These are phyloP conservation scores for Philonicus albiceps DNA, from an alignment of 2,888 invertebrate genomes.

Conservation along the genomic window DNA sequence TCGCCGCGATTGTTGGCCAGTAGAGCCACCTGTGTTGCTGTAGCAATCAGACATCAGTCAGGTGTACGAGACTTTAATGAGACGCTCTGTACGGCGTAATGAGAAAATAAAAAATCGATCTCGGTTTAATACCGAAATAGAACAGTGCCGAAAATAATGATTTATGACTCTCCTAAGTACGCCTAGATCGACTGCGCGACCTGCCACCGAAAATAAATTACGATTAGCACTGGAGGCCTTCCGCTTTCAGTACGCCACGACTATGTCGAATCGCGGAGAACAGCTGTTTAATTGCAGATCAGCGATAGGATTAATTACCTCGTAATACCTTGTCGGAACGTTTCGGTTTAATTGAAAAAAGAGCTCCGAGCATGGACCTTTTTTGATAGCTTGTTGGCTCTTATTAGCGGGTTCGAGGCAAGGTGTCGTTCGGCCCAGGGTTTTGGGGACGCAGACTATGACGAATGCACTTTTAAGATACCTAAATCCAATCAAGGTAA, in stretches of 20 bases:
- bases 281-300: slow-evolving; percentile 39
- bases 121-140: slow-evolving; percentile 22
- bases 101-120: slow-evolving; percentile 26
- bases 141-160: slow-evolving; percentile 37
- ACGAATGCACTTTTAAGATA: slow-evolving; percentile 3
- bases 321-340: slow-evolving; percentile 21
- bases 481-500: background rate
- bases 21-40: slow-evolving; percentile 19
- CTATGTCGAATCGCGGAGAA: slow-evolving; percentile 12
- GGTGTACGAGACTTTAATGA: slow-evolving; percentile 35
- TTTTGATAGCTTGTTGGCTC: slow-evolving; percentile 15
- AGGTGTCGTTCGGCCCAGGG: background rate
- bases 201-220: slow-evolving; percentile 13
- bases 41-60: slow-evolving; percentile 1
- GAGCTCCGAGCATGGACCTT: background rate
- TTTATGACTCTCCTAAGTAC: slow-evolving; percentile 26
- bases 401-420: slow-evolving; percentile 1
- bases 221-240: background rate
- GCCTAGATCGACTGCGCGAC: background rate
- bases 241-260: slow-evolving; percentile 2
- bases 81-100: slow-evolving; percentile 2
- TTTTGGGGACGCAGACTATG: background rate
- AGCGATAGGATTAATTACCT: slow-evolving; percentile 33
- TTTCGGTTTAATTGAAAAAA: slow-evolving; percentile 27
- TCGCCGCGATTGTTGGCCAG: background rate